These are phyloP conservation scores for Xenops minutus DNA, from an alignment of 2,797 vertebrate genomes.

Conservation along the genomic window DNA sequence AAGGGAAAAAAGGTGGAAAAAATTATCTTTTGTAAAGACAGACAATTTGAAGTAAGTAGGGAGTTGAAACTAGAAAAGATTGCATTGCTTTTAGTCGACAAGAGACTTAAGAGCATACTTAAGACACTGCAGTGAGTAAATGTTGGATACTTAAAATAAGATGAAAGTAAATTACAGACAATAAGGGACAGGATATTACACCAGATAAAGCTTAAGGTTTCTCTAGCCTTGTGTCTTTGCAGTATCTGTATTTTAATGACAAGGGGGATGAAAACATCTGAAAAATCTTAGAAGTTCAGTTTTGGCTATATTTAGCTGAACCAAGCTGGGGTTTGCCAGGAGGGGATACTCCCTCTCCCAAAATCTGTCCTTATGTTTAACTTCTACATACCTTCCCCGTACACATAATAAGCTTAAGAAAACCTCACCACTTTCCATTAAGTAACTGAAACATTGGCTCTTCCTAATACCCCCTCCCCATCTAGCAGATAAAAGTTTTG, in stretches of 20 bases:
- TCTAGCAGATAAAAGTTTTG: neutral
- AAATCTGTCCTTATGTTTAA: neutral
- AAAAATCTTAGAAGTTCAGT: neutral
- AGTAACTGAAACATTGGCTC: neutral
- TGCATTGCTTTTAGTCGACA: neutral
- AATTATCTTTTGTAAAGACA: neutral
- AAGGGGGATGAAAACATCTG: neutral
- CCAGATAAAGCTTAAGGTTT: neutral
- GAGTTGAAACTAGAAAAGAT: neutral
- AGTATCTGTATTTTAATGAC: neutral
- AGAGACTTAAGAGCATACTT: neutral
- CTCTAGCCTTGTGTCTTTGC: neutral
- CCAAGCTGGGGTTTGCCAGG: accelerated
- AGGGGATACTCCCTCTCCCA: neutral
- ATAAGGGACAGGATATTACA: neutral
- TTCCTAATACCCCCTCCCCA: neutral
- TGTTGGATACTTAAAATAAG: neutral
- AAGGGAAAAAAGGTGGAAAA: neutral
- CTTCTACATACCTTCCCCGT: accelerated
- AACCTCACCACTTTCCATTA: neutral
- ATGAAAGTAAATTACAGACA: neutral
- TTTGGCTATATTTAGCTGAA: neutral
- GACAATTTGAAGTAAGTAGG: neutral
- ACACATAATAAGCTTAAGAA: neutral
- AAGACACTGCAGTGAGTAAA: neutral